A percentile compares a stretch with the other conserved stretches of the same genome.
These are phyloP conservation scores for Ispidina lecontei DNA, from an alignment of 2,797 vertebrate genomes.

Conservation along the genomic window DNA sequence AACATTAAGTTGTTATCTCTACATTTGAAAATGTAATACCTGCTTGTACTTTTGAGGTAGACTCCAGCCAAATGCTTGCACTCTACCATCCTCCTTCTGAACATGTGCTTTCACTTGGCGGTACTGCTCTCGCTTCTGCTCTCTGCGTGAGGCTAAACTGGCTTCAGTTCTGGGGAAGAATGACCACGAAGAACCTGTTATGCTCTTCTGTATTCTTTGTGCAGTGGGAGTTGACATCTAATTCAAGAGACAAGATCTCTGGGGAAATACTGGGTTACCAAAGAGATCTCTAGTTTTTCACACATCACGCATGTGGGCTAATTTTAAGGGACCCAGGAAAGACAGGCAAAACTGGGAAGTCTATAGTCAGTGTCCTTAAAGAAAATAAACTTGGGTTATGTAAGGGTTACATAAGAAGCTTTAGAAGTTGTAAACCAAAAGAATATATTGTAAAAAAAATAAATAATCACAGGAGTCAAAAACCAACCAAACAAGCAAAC, in stretches of 20 bases:
- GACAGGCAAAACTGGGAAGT: neutral
- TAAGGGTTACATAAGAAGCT: neutral
- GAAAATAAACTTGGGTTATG: neutral
- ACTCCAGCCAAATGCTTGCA: slow-evolving; percentile 98
- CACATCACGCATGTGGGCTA: neutral
- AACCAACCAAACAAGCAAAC: too few relatives aligned
- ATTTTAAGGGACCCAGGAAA: neutral
- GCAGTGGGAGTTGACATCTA: neutral
- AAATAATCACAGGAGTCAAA: neutral
- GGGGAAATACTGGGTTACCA: neutral
- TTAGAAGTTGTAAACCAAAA: neutral
- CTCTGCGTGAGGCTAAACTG: slow-evolving; percentile 87
- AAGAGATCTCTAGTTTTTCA: neutral
- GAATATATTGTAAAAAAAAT: neutral
- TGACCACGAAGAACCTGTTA: neutral
- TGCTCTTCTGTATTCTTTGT: neutral
- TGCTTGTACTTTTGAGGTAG: slow-evolving; percentile 94
- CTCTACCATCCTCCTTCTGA: slow-evolving; percentile 93
- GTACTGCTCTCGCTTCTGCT: slow-evolving; percentile 97
- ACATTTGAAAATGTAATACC: slow-evolving; percentile 53
- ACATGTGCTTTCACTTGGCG: slow-evolving; percentile 97
- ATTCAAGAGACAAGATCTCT: neutral
- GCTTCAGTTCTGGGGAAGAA: slow-evolving; percentile 82
- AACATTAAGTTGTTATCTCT: neutral
- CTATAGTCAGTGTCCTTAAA: neutral